Evolutionary conservation across 1,140 invertebrate species (phyloP), one percentile per base, ranked within the genome.

Genomic region (Lordiphosa mommai): DNA sequence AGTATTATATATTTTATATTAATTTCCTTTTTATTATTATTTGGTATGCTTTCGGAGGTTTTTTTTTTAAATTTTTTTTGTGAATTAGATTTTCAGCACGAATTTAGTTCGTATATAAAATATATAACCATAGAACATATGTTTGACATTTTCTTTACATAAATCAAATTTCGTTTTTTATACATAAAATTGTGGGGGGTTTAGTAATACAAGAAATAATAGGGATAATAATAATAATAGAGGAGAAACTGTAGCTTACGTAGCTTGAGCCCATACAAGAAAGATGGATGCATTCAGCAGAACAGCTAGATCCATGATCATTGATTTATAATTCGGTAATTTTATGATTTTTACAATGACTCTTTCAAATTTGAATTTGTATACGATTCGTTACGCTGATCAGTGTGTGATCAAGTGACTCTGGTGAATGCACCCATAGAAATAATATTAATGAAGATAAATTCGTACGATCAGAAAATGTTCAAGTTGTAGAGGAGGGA

Each of bases 231-330:
- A 30, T 55, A 61, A 59, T 64, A 64, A 74, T 29, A 59, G 48
- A 53, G 72, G 30, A 59, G 20, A 70, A 72, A 80, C 57, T 68
- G 61, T 77, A 77, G 67, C 67, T 84, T 84, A 84, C 76, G 77
- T 84, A 84, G 77, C 61, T 69, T 76, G 71, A 82, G 77, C 77
- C 77, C 77, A 77, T 55, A 84, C 84, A 34, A 72, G 49, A 76
- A 67, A 17, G 65, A 49, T 30, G 27, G 67, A 79, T 13, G 40
- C 20, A 37, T 37, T 60, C 44, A 51, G 27, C 66, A 51, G 1
- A 43, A 47, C 36, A 44, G 36, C 29, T 49, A 51, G 50, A 60
- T 14, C 51, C 27, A 72, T 40, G 36, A 46, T 13, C 9, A 41
- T 27, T 17, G 34, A 67, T 23, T 33, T n/a, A n/a, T 23, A 14